Percentiles rank a stretch among this genome's conserved stretches.
These are phyloP conservation scores for Poeciliopsis paucimaculata DNA, from an alignment of 2,797 vertebrate species.

Conservation along the genomic window DNA sequence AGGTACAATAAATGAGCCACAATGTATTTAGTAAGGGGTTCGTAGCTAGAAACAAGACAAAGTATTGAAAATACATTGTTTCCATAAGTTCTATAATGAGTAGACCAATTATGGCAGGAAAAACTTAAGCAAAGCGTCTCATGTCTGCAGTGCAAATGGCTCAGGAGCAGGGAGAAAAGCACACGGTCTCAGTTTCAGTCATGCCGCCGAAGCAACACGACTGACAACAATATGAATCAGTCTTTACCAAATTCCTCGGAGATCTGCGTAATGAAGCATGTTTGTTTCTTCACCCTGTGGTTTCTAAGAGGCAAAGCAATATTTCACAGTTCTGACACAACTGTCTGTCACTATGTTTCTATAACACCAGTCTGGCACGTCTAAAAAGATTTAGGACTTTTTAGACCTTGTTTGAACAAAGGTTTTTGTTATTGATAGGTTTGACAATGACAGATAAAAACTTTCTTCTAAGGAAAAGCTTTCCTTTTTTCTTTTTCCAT, in stretches of 20 bases:
- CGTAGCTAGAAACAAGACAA: not conserved
- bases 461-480: too few species aligned
- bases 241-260: conserved; percentile 43
- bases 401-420: conserved; percentile 2
- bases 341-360: not conserved
- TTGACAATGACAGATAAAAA: too few species aligned
- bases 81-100: not conserved
- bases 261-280: conserved; percentile 12
- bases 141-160: not conserved
- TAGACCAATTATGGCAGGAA: not conserved
- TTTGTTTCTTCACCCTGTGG: not conserved
- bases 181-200: not conserved
- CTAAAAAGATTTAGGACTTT: not conserved
- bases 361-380: not conserved
- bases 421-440: not conserved
- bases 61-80: not conserved
- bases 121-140: not conserved
- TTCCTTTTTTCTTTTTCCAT: too few species aligned
- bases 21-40: not conserved
- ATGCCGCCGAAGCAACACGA: not conserved
- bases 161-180: not conserved
- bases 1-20: not conserved
- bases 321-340: not conserved
- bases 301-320: not conserved
- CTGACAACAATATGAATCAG: conserved; percentile 24